These are phyloP conservation scores for Anodontia alba DNA, from an alignment of 2,888 invertebrate genomes.

Conservation along the genomic window DNA sequence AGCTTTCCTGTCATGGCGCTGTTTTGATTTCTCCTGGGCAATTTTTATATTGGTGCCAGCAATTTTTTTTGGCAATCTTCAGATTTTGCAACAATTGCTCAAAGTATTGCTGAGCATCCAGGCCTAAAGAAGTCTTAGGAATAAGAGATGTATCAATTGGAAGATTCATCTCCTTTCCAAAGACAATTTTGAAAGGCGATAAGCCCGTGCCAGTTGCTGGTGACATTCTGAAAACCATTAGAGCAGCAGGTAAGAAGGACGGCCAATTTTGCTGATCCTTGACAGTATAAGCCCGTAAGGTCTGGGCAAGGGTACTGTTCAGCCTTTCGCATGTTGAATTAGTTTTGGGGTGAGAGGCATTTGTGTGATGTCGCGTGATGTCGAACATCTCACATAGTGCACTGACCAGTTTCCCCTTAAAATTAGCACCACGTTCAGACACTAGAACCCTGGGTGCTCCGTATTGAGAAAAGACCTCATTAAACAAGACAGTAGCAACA, in stretches of 20 bases:
- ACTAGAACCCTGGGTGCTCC: constrained; percentile 41
- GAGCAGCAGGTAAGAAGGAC: constrained; percentile 26
- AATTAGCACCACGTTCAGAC: constrained; percentile 38
- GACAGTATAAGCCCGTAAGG: constrained; percentile 8
- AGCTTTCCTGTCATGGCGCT: constrained; percentile 35
- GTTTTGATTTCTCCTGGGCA: constrained; percentile 29
- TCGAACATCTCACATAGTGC: constrained; percentile 43
- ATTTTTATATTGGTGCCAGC: constrained; percentile 27
- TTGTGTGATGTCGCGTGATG: constrained; percentile 6
- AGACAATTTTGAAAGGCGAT: constrained; percentile 22
- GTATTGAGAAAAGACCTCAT: constrained; percentile 35
- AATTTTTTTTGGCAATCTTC: constrained; percentile 22
- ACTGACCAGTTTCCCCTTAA: constrained; percentile 39
- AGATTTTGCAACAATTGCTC: constrained; percentile 23
- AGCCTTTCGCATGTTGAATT: constrained; percentile 14
- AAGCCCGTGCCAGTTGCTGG: constrained; percentile 14
- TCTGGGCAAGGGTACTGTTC: constrained; percentile 38
- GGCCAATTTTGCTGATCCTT: constrained; percentile 38
- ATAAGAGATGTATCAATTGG: constrained; percentile 28
- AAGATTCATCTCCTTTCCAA: constrained; percentile 40
- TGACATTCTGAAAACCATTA: constrained; percentile 29
- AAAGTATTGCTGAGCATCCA: constrained; percentile 18
- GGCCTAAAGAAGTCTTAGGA: not conserved
- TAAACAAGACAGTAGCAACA: constrained; percentile 36
- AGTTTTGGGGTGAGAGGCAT: not conserved